A percentile compares a stretch with the other conserved stretches of the same genome.
phyloP scores from a whole-genome alignment of 2,888 invertebrate genomes.

The Hylaea fasciaria region DNA sequence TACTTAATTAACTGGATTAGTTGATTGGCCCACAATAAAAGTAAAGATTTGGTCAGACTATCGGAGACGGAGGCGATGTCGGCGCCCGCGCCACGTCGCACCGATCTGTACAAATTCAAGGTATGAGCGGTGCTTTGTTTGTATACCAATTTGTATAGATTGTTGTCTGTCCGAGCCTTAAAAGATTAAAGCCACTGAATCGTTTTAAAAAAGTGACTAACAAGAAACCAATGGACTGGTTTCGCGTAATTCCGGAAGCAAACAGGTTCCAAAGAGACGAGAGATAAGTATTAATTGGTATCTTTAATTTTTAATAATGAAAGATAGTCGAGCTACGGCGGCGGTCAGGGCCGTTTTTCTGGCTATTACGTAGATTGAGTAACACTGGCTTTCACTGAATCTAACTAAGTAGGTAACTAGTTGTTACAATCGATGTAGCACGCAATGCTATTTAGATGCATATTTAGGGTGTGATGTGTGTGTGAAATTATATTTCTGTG shows the following conservation, averaged over 20 bases:
- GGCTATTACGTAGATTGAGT: slow-evolving; percentile 68
- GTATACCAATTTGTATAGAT: too few relatives aligned
- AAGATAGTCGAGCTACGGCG: slow-evolving; percentile 53
- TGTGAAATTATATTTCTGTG: too few relatives aligned
- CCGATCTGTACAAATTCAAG: too few relatives aligned
- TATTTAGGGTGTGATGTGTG: too few relatives aligned
- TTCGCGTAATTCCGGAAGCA: slow-evolving; percentile 81
- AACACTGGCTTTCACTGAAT: slow-evolving; percentile 76
- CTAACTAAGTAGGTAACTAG: slow-evolving; percentile 50
- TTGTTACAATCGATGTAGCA: slow-evolving; percentile 69
- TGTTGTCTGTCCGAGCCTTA: too few relatives aligned
- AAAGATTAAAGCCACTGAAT: slow-evolving; percentile 24
- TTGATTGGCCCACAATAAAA: slow-evolving; percentile 1
- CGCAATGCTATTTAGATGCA: slow-evolving; percentile 76
- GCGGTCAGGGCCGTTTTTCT: slow-evolving; percentile 58
- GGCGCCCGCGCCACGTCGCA: too few relatives aligned
- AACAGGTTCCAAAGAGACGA: slow-evolving; percentile 69
- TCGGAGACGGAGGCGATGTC: too few relatives aligned
- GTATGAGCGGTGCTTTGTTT: too few relatives aligned
- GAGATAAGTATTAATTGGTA: slow-evolving; percentile 76
- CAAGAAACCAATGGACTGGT: slow-evolving; percentile 69
- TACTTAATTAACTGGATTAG: slow-evolving; percentile 14
- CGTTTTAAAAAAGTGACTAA: slow-evolving; percentile 50
- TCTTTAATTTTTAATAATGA: slow-evolving; percentile 75
- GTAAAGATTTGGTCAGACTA: too few relatives aligned